phyloP scores from a whole-genome alignment of 2,888 invertebrate genomes.

The Cacoxenus indagator region DNA sequence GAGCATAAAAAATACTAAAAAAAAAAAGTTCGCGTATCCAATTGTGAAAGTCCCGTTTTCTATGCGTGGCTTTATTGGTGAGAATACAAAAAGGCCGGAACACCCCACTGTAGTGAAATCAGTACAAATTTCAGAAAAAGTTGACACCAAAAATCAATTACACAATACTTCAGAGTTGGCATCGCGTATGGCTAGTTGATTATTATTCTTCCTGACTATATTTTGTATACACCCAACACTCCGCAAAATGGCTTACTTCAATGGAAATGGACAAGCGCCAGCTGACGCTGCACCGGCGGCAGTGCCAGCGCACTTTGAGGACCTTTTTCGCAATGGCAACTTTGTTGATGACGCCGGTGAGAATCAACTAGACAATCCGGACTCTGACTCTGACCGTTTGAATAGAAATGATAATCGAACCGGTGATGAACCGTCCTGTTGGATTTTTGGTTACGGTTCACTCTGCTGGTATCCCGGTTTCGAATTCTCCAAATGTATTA shows the following conservation, averaged over 20 bases:
- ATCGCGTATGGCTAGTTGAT: too few relatives aligned
- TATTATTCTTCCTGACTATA: too few relatives aligned
- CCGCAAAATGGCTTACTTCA: conserved; percentile 41
- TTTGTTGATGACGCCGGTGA: conserved; percentile 47
- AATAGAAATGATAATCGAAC: conserved; percentile 32
- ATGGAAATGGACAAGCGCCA: conserved; percentile 40
- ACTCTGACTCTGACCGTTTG: conserved; percentile 36
- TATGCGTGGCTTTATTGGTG: too few relatives aligned
- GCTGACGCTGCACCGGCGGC: conserved; percentile 43
- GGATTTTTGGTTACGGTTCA: conserved; percentile 97
- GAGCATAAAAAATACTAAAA: too few relatives aligned
- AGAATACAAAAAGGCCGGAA: too few relatives aligned
- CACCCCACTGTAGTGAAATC: too few relatives aligned
- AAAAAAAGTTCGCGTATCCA: too few relatives aligned
- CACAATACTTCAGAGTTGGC: too few relatives aligned
- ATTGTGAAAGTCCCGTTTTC: too few relatives aligned
- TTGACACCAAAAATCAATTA: too few relatives aligned
- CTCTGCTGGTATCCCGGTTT: conserved; percentile 97
- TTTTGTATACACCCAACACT: too few relatives aligned
- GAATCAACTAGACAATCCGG: conserved; percentile 36
- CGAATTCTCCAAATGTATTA: conserved; percentile 82
- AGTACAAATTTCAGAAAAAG: too few relatives aligned
- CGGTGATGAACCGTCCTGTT: conserved; percentile 68
- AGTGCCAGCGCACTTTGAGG: conserved; percentile 61
- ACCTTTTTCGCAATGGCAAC: conserved; percentile 59